These are phyloP conservation scores for Ochotona curzoniae DNA, from an alignment of 2,113 vertebrate species.

Conservation along the genomic window DNA sequence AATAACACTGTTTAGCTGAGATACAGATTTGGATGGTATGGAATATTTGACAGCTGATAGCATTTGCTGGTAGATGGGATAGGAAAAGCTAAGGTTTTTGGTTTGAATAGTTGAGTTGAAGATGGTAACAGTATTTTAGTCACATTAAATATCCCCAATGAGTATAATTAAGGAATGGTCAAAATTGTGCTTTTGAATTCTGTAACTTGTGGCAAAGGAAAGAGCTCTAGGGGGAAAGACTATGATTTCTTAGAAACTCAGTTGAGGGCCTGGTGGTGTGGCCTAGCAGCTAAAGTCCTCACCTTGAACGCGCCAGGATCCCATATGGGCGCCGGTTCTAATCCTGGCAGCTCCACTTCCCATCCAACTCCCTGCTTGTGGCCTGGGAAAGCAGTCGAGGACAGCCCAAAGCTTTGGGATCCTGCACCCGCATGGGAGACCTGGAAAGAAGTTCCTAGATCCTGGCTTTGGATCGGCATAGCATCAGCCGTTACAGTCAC, in stretches of 20 bases:
- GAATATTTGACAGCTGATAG: not conserved
- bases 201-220: not conserved
- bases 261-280: no score
- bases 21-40: not conserved
- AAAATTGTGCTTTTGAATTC: slow-evolving; percentile 62
- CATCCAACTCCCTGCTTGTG: no score
- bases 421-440: no score
- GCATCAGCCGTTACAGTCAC: no score
- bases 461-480: no score
- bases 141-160: slow-evolving; percentile 9
- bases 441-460: no score
- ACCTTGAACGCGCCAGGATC: no score
- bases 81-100: not conserved
- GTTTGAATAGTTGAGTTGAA: not conserved
- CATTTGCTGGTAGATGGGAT: not conserved
- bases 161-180: slow-evolving; percentile 37
- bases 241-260: slow-evolving; percentile 49
- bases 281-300: no score
- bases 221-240: not conserved
- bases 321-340: no score
- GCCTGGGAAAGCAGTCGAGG: no score
- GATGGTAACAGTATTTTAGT: slow-evolving; percentile 7
- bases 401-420: no score
- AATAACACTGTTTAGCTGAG: not conserved
- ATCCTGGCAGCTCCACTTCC: no score